phyloP scores from a whole-genome alignment of 2,888 invertebrate genomes.

The Eupithecia exiguata region DNA sequence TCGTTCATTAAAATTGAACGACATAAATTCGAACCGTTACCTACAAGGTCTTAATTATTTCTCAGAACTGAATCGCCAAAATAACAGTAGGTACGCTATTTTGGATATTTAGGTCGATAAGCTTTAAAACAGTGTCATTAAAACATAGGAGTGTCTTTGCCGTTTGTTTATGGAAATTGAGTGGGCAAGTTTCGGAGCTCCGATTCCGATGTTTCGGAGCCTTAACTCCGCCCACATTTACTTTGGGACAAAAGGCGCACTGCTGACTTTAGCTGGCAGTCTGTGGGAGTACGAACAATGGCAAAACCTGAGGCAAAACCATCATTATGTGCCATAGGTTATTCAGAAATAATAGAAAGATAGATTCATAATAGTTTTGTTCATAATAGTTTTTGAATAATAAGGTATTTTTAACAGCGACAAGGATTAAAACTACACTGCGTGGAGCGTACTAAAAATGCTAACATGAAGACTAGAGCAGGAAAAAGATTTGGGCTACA shows the following conservation, averaged over 20 bases:
- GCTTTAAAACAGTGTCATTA: constrained; percentile 76
- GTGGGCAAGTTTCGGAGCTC: constrained; percentile 78
- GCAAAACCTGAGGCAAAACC: not conserved
- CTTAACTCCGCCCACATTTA: constrained; percentile 69
- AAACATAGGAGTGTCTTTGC: constrained; percentile 74
- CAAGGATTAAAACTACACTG: not conserved
- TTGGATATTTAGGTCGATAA: constrained; percentile 29
- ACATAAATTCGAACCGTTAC: not conserved
- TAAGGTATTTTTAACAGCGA: not conserved
- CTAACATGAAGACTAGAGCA: not conserved
- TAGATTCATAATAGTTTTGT: too few relatives aligned
- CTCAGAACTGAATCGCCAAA: constrained; percentile 34
- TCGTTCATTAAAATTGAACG: not conserved
- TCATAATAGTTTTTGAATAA: not conserved
- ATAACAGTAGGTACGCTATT: constrained; percentile 39
- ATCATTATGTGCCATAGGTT: not conserved
- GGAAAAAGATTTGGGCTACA: not conserved
- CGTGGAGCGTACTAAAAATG: not conserved
- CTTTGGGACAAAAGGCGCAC: constrained; percentile 57
- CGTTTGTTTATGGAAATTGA: constrained; percentile 82
- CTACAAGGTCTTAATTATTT: not conserved
- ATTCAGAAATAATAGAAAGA: not conserved
- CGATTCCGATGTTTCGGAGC: constrained; percentile 65
- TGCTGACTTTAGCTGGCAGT: constrained; percentile 1
- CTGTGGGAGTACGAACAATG: not conserved